These are phyloP conservation scores for Puma concolor DNA, from an alignment of 2,113 vertebrate genomes.

Conservation along the genomic window DNA sequence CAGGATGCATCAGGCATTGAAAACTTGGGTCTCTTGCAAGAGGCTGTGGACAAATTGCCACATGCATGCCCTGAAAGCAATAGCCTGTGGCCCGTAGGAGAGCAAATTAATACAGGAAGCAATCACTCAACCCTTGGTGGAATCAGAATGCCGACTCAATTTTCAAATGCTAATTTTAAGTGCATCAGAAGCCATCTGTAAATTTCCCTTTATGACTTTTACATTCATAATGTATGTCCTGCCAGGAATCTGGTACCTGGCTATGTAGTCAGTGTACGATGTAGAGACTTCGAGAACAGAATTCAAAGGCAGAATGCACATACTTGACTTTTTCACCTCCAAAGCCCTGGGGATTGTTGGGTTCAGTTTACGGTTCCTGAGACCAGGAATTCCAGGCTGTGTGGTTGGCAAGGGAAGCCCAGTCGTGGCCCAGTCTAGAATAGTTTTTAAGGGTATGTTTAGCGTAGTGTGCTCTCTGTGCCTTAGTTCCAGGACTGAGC, in stretches of 20 bases:
- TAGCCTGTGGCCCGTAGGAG: background rate
- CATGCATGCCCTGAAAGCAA: background rate
- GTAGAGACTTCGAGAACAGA: background rate
- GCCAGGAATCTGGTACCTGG: slow-evolving; percentile 8
- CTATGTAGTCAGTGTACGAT: background rate
- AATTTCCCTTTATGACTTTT: slow-evolving; percentile 55
- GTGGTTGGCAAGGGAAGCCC: background rate
- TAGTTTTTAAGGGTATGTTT: background rate
- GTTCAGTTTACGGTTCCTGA: slow-evolving; percentile 25
- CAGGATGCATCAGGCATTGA: background rate
- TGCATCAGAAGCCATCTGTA: slow-evolving; percentile 39
- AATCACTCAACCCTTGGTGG: background rate
- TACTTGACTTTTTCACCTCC: background rate
- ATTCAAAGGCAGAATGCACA: background rate
- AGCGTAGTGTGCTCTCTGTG: fast-evolving
- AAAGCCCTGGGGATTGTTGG: background rate
- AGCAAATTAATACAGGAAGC: background rate
- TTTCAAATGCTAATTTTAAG: slow-evolving; percentile 57
- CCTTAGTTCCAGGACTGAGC: background rate
- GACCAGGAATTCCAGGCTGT: background rate
- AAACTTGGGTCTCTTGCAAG: background rate
- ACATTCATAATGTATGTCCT: slow-evolving; percentile 68
- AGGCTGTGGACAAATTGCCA: background rate
- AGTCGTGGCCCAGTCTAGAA: background rate
- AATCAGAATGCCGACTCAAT: slow-evolving; percentile 14